Base-by-base conservation (phyloP, 2,113 vertebrate species). In the Trematocara nigrifrons region DNA sequence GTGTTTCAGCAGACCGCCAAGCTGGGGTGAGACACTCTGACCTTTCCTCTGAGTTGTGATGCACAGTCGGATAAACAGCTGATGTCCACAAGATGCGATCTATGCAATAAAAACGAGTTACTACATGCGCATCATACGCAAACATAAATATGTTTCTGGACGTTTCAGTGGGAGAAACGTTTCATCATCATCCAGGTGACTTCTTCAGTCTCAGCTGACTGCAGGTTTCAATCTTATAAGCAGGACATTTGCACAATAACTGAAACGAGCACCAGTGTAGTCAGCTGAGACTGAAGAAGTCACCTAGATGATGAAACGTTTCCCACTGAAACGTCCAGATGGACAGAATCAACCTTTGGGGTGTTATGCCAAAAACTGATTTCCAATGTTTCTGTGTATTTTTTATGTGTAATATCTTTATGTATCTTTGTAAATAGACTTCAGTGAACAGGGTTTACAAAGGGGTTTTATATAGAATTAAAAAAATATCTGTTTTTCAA, bases 161-260 rank as follows among this genome's bases (percentile, higher is more conserved):
- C 0, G 22, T 56, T 56, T 52, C 22, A 56, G 22, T 0, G 53
- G 53, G 53, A 56, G 53, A 56, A 26, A 56, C 1, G 0, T 56
- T 56, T 56, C 53, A 7, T 56, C 53, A 56, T 56, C 53, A 26
- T 56, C 51, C 53, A 56, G 53, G 53, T 29, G 54, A 57, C 53
- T 26, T 56, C 2, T 2, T 57, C 22, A 5, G 54, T 2, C 12
- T 29, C 54, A 8, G 22, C 54, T 57, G 56, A 57, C 53, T 0
- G 53, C 53, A 53, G 52, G 52, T 6, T 22, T 54, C 52, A 54
- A 26, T 10, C 53, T 54, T 4, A 26, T 12, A 54, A 51, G 1
- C 53, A 56, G 53, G 20, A 56, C 22, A 56, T 56, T 56, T 56
- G 53, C 53, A 56, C 2, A 57, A 9, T 9, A 0, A 57, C 54